These are phyloP conservation scores for Melanotus villosus DNA, from an alignment of 2,888 invertebrate species.

Conservation along the genomic window DNA sequence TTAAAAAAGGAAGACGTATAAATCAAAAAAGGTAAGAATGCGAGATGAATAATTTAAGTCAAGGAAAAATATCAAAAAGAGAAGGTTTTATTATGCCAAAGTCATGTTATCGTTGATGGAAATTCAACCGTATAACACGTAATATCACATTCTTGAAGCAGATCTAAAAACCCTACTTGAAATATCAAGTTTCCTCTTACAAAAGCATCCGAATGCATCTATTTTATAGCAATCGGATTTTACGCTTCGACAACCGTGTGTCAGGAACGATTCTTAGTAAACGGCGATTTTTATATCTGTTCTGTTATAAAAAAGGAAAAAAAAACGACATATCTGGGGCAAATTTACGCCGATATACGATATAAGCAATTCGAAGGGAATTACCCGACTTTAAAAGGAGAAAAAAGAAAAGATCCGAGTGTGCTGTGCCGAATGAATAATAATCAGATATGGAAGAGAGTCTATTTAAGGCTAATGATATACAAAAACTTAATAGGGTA, in stretches of 20 bases:
- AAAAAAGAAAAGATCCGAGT: neutral
- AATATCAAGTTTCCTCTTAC: constrained; percentile 46
- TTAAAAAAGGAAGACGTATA: too few species aligned
- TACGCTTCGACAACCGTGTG: constrained; percentile 51
- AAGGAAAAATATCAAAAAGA: too few species aligned
- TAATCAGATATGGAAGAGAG: too few species aligned
- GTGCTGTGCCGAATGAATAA: neutral
- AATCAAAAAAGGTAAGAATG: too few species aligned
- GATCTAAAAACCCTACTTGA: constrained; percentile 46
- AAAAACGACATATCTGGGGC: constrained; percentile 23
- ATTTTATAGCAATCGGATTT: constrained; percentile 55
- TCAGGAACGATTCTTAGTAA: constrained; percentile 47
- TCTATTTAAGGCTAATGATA: constrained; percentile 14
- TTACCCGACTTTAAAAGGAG: neutral
- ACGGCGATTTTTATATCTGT: constrained; percentile 34
- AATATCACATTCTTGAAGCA: constrained; percentile 46
- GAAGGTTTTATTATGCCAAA: constrained; percentile 39
- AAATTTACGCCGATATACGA: constrained; percentile 1
- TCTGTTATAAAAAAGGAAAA: constrained; percentile 32
- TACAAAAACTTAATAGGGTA: constrained; percentile 32
- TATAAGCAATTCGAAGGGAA: neutral
- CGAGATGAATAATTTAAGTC: too few species aligned
- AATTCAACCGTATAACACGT: constrained; percentile 45
- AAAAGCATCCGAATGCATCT: constrained; percentile 51
- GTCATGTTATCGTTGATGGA: constrained; percentile 41